phyloP scores from a whole-genome alignment of 2,888 invertebrate species.

The Volucella zonaria region DNA sequence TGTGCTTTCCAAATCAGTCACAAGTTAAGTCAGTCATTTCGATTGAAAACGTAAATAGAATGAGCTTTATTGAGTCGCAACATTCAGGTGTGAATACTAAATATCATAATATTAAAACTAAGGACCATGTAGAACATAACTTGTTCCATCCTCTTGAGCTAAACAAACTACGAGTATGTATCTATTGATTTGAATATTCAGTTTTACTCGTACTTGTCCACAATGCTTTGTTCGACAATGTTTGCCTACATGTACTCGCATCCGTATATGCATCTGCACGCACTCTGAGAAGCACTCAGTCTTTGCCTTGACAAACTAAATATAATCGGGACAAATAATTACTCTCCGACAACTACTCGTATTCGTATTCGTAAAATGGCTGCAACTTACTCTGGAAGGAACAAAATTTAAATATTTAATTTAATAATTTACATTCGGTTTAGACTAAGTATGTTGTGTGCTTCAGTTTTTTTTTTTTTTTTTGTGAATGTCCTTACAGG shows the following conservation, averaged over 20 bases:
- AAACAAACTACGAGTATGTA: conserved; percentile 32
- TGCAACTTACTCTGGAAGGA: conserved; percentile 45
- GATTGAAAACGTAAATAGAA: too few species aligned
- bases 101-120: conserved; percentile 60
- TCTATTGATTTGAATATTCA: conserved; percentile 60
- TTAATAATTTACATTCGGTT: conserved; percentile 71
- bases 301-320: conserved; percentile 64
- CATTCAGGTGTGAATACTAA: conserved; percentile 57
- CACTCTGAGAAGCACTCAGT: conserved; percentile 38
- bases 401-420: conserved; percentile 74
- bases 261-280: conserved; percentile 50
- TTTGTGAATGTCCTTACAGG: conserved; percentile 47
- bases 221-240: conserved; percentile 48
- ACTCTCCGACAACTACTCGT: conserved; percentile 42
- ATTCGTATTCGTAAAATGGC: conserved; percentile 43
- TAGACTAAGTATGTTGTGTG: conserved; percentile 34
- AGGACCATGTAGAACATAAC: conserved; percentile 3
- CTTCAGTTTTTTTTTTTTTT: conserved; percentile 35
- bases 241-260: conserved; percentile 34
- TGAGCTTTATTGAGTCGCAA: too few species aligned
- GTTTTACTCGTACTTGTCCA: conserved; percentile 22
- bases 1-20: too few species aligned
- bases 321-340: conserved; percentile 70
- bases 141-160: conserved; percentile 9
- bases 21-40: too few species aligned